phyloP scores from a whole-genome alignment of 2,888 invertebrate genomes.

The Acleris sparsana region DNA sequence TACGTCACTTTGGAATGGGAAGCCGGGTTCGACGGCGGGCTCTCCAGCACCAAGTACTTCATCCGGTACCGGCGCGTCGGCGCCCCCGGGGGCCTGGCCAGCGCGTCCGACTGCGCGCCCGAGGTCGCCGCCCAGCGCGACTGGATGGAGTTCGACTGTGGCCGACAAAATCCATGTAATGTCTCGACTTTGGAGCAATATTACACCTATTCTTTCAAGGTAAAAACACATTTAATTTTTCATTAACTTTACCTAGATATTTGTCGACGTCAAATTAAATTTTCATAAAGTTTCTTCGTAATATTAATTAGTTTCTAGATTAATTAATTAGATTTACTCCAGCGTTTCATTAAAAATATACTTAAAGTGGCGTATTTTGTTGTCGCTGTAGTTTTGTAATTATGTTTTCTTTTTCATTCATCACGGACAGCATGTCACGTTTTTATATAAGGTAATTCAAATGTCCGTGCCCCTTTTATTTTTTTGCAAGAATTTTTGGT shows the following conservation, averaged over 20 bases:
- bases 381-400: too few relatives aligned
- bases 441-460: slow-evolving; percentile 78
- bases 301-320: too few relatives aligned
- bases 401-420: slow-evolving; percentile 62
- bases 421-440: slow-evolving; percentile 81
- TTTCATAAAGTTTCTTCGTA: too few relatives aligned
- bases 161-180: slow-evolving; percentile 93
- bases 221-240: slow-evolving; percentile 52
- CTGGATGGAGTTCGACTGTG: slow-evolving; percentile 94
- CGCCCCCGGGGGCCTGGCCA: slow-evolving; percentile 80
- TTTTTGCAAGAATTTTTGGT: slow-evolving; percentile 41
- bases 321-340: too few relatives aligned
- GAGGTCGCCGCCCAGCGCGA: slow-evolving; percentile 80
- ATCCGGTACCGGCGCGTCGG: slow-evolving; percentile 90
- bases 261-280: too few relatives aligned
- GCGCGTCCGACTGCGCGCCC: slow-evolving; percentile 60
- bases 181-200: slow-evolving; percentile 93
- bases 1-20: slow-evolving; percentile 93
- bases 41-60: slow-evolving; percentile 93
- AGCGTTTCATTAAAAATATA: too few relatives aligned
- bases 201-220: slow-evolving; percentile 93
- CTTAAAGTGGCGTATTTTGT: too few relatives aligned
- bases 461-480: slow-evolving; percentile 27
- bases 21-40: slow-evolving; percentile 95
- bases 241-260: too few relatives aligned